Evolutionary conservation across 2,797 vertebrate genomes (phyloP).

Genomic region (Oceanodroma leucorhoa): DNA sequence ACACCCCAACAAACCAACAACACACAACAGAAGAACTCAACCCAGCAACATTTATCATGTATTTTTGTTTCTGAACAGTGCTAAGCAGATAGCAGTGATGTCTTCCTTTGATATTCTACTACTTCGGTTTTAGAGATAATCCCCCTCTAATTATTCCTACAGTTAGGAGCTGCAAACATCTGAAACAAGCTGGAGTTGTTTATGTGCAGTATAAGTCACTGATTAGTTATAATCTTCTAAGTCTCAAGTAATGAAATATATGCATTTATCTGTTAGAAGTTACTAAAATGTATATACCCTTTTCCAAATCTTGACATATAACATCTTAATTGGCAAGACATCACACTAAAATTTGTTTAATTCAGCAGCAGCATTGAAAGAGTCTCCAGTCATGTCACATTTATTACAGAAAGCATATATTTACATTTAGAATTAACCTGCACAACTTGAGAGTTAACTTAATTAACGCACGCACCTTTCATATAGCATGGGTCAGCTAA

Average conservation of each 20-base stretch:
- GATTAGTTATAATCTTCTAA: neutral
- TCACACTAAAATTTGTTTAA: neutral
- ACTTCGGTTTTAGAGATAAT: neutral
- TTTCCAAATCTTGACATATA: neutral
- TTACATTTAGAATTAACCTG: neutral
- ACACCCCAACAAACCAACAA: neutral
- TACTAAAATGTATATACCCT: neutral
- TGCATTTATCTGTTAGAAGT: neutral
- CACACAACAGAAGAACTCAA: neutral
- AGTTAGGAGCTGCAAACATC: neutral
- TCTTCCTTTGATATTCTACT: neutral
- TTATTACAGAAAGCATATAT: neutral
- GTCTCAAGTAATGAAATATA: neutral
- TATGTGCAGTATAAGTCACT: neutral
- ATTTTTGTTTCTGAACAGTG: neutral
- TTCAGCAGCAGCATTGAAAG: neutral
- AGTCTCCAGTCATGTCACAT: neutral
- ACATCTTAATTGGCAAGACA: neutral
- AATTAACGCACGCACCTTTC: neutral
- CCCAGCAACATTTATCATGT: neutral
- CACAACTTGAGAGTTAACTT: neutral
- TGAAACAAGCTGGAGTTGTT: neutral
- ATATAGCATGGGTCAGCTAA: neutral
- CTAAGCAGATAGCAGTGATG: neutral
- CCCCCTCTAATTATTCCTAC: neutral